These are phyloP conservation scores for Picus viridis DNA, from an alignment of 2,797 vertebrate genomes.

Conservation along the genomic window DNA sequence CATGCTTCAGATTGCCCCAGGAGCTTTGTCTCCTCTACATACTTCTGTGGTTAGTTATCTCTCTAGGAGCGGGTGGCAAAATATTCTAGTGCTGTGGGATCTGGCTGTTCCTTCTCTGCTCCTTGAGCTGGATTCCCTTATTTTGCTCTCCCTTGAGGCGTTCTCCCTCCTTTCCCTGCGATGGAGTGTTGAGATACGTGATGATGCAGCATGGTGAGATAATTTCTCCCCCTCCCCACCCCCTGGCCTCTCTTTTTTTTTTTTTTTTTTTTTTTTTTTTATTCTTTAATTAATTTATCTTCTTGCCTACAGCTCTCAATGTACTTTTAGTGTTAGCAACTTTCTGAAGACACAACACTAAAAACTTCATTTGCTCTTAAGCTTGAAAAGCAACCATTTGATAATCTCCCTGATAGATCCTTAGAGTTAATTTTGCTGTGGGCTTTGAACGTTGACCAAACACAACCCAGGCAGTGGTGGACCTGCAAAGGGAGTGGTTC, in stretches of 20 bases:
- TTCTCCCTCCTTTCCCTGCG: background rate
- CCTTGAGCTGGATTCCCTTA: background rate
- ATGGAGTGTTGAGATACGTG: slow-evolving; percentile 10
- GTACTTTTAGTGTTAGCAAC: background rate
- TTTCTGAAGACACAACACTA: slow-evolving; percentile 7
- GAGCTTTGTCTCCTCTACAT: background rate
- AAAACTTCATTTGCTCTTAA: background rate
- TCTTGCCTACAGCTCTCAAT: background rate
- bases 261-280: background rate
- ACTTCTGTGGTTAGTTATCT: background rate
- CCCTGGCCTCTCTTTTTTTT: background rate
- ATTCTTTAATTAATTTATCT: slow-evolving; percentile 39
- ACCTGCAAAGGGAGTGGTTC: background rate
- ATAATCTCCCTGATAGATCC: background rate
- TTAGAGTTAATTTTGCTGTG: background rate
- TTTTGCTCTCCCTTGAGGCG: background rate
- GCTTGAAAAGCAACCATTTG: background rate
- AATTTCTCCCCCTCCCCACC: background rate
- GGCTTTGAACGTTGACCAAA: slow-evolving; percentile 7
- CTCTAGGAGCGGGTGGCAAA: fast-evolving
- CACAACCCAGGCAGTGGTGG: background rate
- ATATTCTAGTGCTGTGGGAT: background rate
- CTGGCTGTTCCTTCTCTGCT: background rate
- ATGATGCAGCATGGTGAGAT: slow-evolving; percentile 31
- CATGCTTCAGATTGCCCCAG: background rate